Percentiles rank a stretch among this genome's conserved stretches.
phyloP scores from a whole-genome alignment of 2,113 vertebrate genomes.

The Neoarius graeffei region DNA sequence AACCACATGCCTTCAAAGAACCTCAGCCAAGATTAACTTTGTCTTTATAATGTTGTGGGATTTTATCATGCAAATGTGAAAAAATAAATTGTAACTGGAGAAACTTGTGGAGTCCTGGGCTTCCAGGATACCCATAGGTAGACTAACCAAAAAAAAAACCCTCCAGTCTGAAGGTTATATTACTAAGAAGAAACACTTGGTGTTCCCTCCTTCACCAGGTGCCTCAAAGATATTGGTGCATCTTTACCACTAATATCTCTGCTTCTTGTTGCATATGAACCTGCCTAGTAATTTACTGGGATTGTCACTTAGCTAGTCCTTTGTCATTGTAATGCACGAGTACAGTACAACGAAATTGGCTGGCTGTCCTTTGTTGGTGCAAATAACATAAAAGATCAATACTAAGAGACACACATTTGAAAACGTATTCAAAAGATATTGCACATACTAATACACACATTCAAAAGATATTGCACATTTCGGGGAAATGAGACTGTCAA shows the following conservation, averaged over 20 bases:
- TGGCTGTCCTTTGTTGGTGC: no score
- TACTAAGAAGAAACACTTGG: background rate
- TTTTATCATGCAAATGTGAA: background rate
- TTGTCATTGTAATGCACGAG: no score
- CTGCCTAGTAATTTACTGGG: background rate
- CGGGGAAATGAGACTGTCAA: no score
- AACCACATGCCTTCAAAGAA: background rate
- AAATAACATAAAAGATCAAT: no score
- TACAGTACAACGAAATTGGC: no score
- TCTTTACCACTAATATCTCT: background rate
- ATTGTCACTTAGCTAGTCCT: background rate
- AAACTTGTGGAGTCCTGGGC: background rate
- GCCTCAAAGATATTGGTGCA: background rate
- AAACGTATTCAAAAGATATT: no score
- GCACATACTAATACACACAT: no score
- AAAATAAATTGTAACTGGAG: background rate
- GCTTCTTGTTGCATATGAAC: no score
- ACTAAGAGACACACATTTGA: no score
- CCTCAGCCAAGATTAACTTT: constrained; percentile 10
- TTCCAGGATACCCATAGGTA: background rate
- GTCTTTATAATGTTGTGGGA: background rate
- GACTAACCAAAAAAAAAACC: background rate
- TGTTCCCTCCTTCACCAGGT: background rate
- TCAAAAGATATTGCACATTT: no score
- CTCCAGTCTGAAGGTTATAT: background rate